A percentile compares a stretch with the other conserved stretches of the same genome.
Evolutionary conservation across 2,113 vertebrate species (phyloP).

Genomic region (Uria aalge): DNA sequence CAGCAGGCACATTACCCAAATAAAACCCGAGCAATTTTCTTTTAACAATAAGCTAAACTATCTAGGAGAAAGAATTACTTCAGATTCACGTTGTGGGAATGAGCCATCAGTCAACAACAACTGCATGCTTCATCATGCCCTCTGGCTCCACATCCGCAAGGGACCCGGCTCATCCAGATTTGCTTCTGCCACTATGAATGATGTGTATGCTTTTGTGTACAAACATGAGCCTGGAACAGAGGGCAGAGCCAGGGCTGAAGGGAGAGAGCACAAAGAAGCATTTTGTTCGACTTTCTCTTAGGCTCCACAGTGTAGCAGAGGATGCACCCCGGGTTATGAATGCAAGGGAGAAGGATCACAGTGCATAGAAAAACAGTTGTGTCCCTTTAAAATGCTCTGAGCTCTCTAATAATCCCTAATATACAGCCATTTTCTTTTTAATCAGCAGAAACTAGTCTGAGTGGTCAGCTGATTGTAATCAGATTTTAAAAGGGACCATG

Average conservation of each 20-base stretch:
- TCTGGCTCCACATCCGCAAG: background rate
- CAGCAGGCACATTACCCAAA: slow-evolving; percentile 17
- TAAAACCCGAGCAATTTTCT: background rate
- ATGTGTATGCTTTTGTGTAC: background rate
- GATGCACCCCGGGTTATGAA: background rate
- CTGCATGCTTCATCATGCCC: slow-evolving; percentile 22
- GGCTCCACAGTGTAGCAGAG: background rate
- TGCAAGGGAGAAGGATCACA: background rate
- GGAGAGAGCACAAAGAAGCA: background rate
- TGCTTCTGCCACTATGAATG: background rate
- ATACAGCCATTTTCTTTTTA: background rate
- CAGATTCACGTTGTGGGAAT: background rate
- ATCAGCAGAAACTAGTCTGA: background rate
- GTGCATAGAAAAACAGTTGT: background rate
- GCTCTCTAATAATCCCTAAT: background rate
- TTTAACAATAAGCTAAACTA: slow-evolving; percentile 5
- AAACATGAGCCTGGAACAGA: slow-evolving; percentile 10
- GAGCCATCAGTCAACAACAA: slow-evolving; percentile 23
- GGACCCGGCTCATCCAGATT: background rate
- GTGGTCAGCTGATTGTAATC: background rate
- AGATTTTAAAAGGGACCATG: background rate
- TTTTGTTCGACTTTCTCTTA: slow-evolving; percentile 3
- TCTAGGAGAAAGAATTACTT: background rate
- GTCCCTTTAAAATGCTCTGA: background rate
- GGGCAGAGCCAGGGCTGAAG: background rate